Evolutionary conservation across 2,113 vertebrate genomes (phyloP).

Genomic region (Ondatra zibethicus): DNA sequence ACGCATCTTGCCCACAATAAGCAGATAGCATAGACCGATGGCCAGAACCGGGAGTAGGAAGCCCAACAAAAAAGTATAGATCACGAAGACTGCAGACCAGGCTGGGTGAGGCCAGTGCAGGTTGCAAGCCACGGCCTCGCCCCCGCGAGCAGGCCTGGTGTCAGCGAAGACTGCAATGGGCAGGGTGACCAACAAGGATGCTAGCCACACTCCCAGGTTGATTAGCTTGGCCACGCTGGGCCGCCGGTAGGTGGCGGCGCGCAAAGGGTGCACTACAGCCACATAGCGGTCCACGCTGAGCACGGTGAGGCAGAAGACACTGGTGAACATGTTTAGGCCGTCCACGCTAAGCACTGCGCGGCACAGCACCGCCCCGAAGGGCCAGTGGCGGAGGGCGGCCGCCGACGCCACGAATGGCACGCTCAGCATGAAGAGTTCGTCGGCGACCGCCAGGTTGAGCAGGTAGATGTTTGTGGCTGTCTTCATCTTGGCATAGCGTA

Average conservation of each 20-base stretch:
- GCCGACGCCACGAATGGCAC: conserved; percentile 90
- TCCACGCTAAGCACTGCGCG: conserved; percentile 91
- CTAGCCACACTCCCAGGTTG: conserved; percentile 88
- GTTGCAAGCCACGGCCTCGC: conserved; percentile 86
- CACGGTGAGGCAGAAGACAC: conserved; percentile 91
- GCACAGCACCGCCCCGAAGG: conserved; percentile 90
- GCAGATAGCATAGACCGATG: conserved; percentile 89
- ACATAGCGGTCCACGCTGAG: conserved; percentile 92
- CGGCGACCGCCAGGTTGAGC: conserved; percentile 89
- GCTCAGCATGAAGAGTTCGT: conserved; percentile 92
- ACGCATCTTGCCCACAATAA: conserved; percentile 89
- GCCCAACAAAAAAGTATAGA: conserved; percentile 88
- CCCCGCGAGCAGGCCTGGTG: conserved; percentile 82
- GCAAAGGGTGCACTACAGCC: conserved; percentile 90
- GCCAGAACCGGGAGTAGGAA: conserved; percentile 89
- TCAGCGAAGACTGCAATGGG: conserved; percentile 89
- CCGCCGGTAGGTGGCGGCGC: conserved; percentile 86
- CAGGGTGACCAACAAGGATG: conserved; percentile 89
- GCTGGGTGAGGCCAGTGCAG: conserved; percentile 90
- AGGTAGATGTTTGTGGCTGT: conserved; percentile 93
- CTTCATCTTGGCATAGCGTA: conserved; percentile 88
- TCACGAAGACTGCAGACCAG: conserved; percentile 88
- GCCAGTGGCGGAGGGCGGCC: conserved; percentile 89
- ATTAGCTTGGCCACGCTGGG: conserved; percentile 88
- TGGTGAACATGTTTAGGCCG: conserved; percentile 92